Evolutionary conservation across 2,797 vertebrate species (phyloP), one percentile per base, ranked within the genome.

Genomic region (Sarcophilus harrisii): DNA sequence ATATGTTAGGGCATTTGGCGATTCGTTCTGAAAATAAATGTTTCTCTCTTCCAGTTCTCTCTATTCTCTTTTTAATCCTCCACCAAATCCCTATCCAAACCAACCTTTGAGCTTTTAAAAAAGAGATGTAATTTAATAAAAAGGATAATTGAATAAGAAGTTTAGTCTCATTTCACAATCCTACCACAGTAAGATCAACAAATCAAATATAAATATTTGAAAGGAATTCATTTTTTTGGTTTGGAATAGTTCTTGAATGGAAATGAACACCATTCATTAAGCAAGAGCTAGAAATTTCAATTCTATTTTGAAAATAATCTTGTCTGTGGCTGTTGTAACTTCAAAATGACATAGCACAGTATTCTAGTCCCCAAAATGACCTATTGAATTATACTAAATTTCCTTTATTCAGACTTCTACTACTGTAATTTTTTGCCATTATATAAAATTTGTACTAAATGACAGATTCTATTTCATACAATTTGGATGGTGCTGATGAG

Each of bases 11-110:
- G 4, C 9, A 90, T 90, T 57, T 96, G 8, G 30, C 6, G 27
- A 94, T 18, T 55, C 21, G 81, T 96, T 95, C 55, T 94, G 66
- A 89, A 97, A 92, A 94, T 90, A 96, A 96, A 95, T 90, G 32
- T 29, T 96, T 90, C 57, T 10, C 1, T 24, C 54, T 58, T 91
- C n/a, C 11, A 90, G 54, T 58, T 60, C 10, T 90, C 66, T 91
- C 87, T 81, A 92, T 91, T 91, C 93, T 32, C n/a, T 66, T 96
- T 52, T 28, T 95, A 30, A 94, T 94, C 30, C 60, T 54, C 4
- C 21, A 90, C 87, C 24, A 81, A 45, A 21, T 81, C 8, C 73
- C 38, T 81, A 81, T 81, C 38, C 73, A 81, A 81, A 81, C 38
- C 38, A 27, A 81, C 9, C 21, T 81, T 21, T 93, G 38, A 90